Percentiles rank a stretch among this genome's conserved stretches.
Evolutionary conservation across 2,888 invertebrate species (phyloP).

Genomic region (Troides helena): DNA sequence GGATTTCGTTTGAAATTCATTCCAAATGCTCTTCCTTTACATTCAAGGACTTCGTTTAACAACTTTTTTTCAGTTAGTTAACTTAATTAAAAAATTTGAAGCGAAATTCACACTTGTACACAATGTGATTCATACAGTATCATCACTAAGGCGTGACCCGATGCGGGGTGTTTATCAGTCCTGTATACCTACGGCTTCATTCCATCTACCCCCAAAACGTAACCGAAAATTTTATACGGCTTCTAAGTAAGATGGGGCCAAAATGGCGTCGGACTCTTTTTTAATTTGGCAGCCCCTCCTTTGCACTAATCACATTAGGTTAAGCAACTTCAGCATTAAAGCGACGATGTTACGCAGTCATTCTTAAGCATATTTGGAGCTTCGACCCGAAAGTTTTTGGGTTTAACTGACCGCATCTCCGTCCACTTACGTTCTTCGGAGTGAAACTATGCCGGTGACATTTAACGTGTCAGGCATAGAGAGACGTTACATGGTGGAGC

Average conservation of each 20-base stretch:
- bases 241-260: slow-evolving; percentile 58
- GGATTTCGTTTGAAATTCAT: slow-evolving; percentile 31
- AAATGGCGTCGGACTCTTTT: slow-evolving; percentile 61
- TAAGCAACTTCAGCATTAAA: slow-evolving; percentile 36
- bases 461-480: slow-evolving; percentile 36
- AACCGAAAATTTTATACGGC: slow-evolving; percentile 60
- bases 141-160: slow-evolving; percentile 23
- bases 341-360: slow-evolving; percentile 31
- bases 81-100: slow-evolving; percentile 3
- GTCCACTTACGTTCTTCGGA: slow-evolving; percentile 36
- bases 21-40: slow-evolving; percentile 18
- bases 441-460: slow-evolving; percentile 45
- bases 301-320: slow-evolving; percentile 41
- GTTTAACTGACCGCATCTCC: slow-evolving; percentile 38
- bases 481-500: slow-evolving; percentile 34
- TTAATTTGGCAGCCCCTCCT: slow-evolving; percentile 43
- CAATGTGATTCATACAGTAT: slow-evolving; percentile 24
- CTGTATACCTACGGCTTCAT: slow-evolving; percentile 54
- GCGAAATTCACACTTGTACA: slow-evolving; percentile 11
- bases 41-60: slow-evolving; percentile 8
- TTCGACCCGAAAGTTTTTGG: slow-evolving; percentile 40
- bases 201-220: slow-evolving; percentile 55
- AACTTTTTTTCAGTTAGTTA: slow-evolving; percentile 3
- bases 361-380: slow-evolving; percentile 33
- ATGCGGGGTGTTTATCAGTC: slow-evolving; percentile 28